phyloP scores from a whole-genome alignment of 2,888 invertebrate species.

The Temnothorax ravouxi region DNA sequence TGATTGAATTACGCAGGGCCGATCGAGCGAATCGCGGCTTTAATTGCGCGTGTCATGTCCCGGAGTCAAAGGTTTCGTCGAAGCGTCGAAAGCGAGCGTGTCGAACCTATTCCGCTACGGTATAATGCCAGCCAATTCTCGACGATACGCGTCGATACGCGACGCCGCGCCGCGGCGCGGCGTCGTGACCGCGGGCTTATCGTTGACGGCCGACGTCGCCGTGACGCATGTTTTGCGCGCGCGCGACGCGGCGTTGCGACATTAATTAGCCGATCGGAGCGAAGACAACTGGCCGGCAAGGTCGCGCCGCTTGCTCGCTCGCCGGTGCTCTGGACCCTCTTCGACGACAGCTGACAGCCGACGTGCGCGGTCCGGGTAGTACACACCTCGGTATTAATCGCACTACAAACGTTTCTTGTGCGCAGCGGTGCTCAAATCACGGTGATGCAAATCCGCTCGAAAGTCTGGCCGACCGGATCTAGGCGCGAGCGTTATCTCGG shows the following conservation, averaged over 20 bases:
- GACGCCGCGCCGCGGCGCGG: not conserved
- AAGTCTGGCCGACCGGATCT: not conserved
- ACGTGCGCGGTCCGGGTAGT: conserved; percentile 84
- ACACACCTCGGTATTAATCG: conserved; percentile 85
- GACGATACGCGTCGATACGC: conserved; percentile 30
- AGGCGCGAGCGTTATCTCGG: not conserved
- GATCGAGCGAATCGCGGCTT: conserved; percentile 63
- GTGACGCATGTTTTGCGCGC: conserved; percentile 67
- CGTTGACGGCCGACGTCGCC: conserved; percentile 40
- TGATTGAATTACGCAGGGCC: conserved; percentile 70
- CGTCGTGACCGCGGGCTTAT: conserved; percentile 63
- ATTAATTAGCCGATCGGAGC: conserved; percentile 82
- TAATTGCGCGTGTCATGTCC: conserved; percentile 66
- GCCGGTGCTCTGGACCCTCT: conserved; percentile 75
- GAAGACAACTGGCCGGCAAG: conserved; percentile 83
- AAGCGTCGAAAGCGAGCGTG: conserved; percentile 35
- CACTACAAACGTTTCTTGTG: conserved; percentile 84
- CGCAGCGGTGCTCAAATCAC: conserved; percentile 78
- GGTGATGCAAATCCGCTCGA: conserved; percentile 44
- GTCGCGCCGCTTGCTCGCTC: conserved; percentile 78
- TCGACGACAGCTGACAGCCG: conserved; percentile 84
- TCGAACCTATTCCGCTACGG: not conserved
- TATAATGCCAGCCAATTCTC: not conserved
- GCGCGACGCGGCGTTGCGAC: conserved; percentile 67
- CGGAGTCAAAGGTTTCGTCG: conserved; percentile 53